Evolutionary conservation across 2,888 invertebrate genomes (phyloP).

Genomic region (Tenthredo notha): DNA sequence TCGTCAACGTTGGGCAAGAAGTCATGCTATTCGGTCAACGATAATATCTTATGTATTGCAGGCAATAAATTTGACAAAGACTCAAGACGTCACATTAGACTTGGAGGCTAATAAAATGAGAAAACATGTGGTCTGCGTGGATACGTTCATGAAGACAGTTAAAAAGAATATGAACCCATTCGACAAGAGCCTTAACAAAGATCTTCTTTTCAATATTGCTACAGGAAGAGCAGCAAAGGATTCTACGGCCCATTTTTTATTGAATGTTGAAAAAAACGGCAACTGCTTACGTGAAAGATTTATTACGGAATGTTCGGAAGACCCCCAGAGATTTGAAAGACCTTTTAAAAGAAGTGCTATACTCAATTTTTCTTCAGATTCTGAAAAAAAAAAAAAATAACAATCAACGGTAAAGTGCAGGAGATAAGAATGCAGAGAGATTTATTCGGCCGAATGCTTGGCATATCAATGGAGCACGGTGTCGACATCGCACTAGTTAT

Average conservation of each 20-base stretch:
- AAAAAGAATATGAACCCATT: no score
- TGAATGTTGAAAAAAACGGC: conserved; percentile 55
- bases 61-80: no score
- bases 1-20: no score
- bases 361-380: conserved; percentile 61
- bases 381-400: conserved; percentile 58
- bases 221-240: neutral
- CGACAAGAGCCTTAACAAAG: no score
- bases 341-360: conserved; percentile 62
- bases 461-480: conserved; percentile 59
- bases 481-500: conserved; percentile 63
- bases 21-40: no score
- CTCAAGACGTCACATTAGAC: no score
- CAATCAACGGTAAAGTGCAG: conserved; percentile 63
- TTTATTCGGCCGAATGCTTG: conserved; percentile 67
- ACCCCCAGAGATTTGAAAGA: conserved; percentile 63
- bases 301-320: conserved; percentile 63
- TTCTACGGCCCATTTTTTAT: neutral
- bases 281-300: conserved; percentile 61
- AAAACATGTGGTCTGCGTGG: no score
- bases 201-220: no score
- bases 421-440: conserved; percentile 65
- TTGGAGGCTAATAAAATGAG: no score
- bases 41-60: no score
- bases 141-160: no score